Base-by-base conservation (phyloP, 2,888 invertebrate species). In the Mythimna pallens region DNA sequence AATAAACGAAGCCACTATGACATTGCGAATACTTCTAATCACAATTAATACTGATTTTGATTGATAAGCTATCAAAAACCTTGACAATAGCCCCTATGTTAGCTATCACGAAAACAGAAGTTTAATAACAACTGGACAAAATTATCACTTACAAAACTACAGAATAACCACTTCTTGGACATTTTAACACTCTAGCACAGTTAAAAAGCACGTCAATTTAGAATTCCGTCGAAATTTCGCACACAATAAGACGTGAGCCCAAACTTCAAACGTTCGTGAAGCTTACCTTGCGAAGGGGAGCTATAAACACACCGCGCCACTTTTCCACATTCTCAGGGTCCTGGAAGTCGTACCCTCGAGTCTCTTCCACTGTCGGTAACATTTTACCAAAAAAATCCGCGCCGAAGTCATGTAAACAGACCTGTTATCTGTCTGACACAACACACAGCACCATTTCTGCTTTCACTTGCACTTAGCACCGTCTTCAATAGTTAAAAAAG, bases 271-370 rank as follows among this genome's bases (percentile, higher is more conserved):
- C 30, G 69, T 55, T 76, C 40, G 62, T 34, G 8, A 40, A 36
- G 73, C 86, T 70, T 74, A 99, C 99, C 98, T 98, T 98, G 94
- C 98, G 98, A 89, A 99, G 97, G 66, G 99, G 98, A 91, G 97
- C 97, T 92, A 98, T 97, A 94, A 99, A 98, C 85, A 99, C 97
- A 84, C 99, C 99, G 92, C 98, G 98, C 99, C 99, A 99, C 97
- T 99, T 99, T 87, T 97, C 97, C 88, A 97, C 97, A 96, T 99
- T 99, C 94, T 99, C 99, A 92, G 98, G 98, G 93, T 98, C 98
- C 93, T 97, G 97, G 96, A 99, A 99, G 97, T 99, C 98, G 96
- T 98, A 98, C 84, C 96, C 96, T 86, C 94, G 94, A 88, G 94
- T 94, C 93, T 96, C 96, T 93, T 96, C 96, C 93, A 95, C 96